A percentile compares a stretch with the other conserved stretches of the same genome.
These are phyloP conservation scores for Hystrix cristata DNA, from an alignment of 2,113 vertebrate species.

Conservation along the genomic window DNA sequence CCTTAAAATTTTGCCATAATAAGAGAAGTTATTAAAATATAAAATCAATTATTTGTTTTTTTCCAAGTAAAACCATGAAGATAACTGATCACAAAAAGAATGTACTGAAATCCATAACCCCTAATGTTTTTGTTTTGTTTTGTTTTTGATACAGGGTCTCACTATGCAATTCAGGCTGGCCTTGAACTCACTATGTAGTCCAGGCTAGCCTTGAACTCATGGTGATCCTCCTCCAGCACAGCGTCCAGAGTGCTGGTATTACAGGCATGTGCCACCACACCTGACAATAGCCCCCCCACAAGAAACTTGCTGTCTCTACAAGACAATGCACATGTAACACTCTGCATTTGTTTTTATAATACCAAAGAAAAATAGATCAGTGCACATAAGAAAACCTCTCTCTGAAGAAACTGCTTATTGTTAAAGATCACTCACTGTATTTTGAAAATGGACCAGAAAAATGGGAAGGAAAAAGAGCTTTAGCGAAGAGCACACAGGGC, in stretches of 20 bases:
- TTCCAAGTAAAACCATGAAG: not conserved
- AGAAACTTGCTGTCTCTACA: not conserved
- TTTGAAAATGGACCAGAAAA: not conserved
- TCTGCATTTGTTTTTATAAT: fast-evolving
- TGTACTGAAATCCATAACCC: too few species aligned
- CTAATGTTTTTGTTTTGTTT: not conserved
- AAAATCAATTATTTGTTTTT: not conserved
- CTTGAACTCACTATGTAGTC: too few species aligned
- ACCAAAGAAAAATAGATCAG: not conserved
- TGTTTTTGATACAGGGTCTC: too few species aligned
- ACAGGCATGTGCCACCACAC: too few species aligned
- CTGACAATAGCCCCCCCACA: too few species aligned
- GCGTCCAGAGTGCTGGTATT: too few species aligned
- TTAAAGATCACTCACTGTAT: not conserved
- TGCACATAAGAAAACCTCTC: not conserved
- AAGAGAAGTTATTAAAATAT: not conserved
- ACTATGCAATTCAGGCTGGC: too few species aligned
- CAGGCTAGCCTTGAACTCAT: too few species aligned
- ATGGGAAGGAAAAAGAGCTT: not conserved
- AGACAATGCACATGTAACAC: fast-evolving
- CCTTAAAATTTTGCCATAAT: not conserved
- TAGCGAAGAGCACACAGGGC: not conserved
- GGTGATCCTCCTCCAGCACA: too few species aligned
- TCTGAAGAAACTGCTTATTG: fast-evolving
- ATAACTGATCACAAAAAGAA: not conserved